These are phyloP conservation scores for Metopolophium dirhodum DNA, from an alignment of 1,140 invertebrate species.

Conservation along the genomic window DNA sequence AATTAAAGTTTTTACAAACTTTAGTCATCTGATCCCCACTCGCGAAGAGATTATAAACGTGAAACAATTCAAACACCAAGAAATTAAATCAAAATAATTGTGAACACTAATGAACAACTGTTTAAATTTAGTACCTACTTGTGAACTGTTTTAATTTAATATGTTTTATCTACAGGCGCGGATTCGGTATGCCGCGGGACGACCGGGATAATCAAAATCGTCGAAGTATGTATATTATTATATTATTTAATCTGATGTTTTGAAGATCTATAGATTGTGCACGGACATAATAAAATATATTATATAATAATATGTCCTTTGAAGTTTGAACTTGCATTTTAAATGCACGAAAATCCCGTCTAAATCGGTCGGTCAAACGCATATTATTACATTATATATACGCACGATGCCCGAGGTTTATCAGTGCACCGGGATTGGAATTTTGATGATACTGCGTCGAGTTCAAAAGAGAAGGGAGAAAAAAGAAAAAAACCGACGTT, in stretches of 20 bases:
- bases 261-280: not conserved
- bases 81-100: conserved; percentile 10
- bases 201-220: not conserved
- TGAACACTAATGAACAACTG: conserved; percentile 1
- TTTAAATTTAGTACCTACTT: not conserved
- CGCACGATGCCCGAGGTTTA: not conserved
- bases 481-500: conserved; percentile 12
- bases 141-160: not conserved
- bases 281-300: not conserved
- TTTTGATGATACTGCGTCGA: conserved; percentile 7
- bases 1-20: not conserved
- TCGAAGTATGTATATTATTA: not conserved
- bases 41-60: not conserved
- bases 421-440: conserved; percentile 34
- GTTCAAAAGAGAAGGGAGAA: conserved; percentile 14
- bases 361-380: not conserved
- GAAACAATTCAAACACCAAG: not conserved
- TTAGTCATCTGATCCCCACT: not conserved
- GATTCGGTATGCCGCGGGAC: not conserved
- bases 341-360: not conserved
- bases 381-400: not conserved
- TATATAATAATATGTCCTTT: conserved; percentile 6
- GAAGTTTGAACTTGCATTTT: not conserved
- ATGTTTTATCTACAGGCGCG: not conserved
- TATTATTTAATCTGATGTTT: conserved; percentile 2